Conservation (phyloP, 2,797 vertebrate genomes). For the Alca torda region DNA sequence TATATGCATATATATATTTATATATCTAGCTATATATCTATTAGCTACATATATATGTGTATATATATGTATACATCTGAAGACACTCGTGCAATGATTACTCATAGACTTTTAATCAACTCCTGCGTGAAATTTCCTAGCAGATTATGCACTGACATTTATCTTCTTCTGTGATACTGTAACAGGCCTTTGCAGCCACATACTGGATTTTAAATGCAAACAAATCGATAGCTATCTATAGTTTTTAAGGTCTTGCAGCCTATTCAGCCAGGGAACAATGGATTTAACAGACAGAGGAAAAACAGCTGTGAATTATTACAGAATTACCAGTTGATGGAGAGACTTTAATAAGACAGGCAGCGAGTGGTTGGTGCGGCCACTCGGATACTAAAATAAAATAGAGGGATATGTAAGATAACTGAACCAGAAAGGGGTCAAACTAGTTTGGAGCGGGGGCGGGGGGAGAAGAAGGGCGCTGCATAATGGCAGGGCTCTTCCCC, state of each 20-base stretch:
- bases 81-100: slow-evolving; percentile 60
- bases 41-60: slow-evolving; percentile 54
- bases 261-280: slow-evolving; percentile 50
- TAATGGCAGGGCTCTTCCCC: slow-evolving; percentile 13
- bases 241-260: slow-evolving; percentile 34
- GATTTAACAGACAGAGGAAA: background rate
- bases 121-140: slow-evolving; percentile 52
- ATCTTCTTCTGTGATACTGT: slow-evolving; percentile 46
- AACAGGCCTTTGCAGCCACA: slow-evolving; percentile 61
- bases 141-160: slow-evolving; percentile 70
- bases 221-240: slow-evolving; percentile 46
- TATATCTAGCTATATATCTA: slow-evolving; percentile 52
- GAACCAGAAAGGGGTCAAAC: slow-evolving; percentile 27
- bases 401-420: slow-evolving; percentile 12
- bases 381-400: slow-evolving; percentile 4
- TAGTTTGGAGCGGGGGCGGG: background rate
- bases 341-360: slow-evolving; percentile 15
- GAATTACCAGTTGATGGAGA: slow-evolving; percentile 32
- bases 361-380: slow-evolving; percentile 9
- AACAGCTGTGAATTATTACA: slow-evolving; percentile 41
- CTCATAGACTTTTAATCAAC: slow-evolving; percentile 62
- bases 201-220: slow-evolving; percentile 70
- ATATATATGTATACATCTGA: slow-evolving; percentile 27
- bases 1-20: slow-evolving; percentile 53
- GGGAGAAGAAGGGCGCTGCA: background rate